Conservation (phyloP, 2,888 invertebrate species). For the Conomelus anceps region DNA sequence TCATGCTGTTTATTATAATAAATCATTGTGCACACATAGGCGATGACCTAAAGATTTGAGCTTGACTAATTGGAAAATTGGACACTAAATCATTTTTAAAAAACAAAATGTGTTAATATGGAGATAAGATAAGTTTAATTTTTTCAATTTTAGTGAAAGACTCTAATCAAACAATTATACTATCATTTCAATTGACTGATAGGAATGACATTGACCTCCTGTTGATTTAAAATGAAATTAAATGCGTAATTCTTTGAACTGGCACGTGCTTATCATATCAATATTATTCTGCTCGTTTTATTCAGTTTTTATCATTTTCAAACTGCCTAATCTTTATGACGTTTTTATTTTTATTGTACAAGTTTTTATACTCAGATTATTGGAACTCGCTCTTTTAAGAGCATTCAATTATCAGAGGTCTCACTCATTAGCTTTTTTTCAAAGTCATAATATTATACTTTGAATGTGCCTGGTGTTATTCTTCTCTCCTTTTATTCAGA, state of each 20-base stretch:
- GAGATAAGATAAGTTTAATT: background rate
- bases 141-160: background rate
- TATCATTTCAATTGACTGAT: background rate
- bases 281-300: background rate
- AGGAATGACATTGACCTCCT: background rate
- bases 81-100: background rate
- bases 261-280: background rate
- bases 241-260: background rate
- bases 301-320: background rate
- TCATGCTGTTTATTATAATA: too few relatives aligned
- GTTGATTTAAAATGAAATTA: background rate
- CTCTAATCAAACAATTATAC: background rate
- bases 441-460: background rate
- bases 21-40: background rate
- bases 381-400: background rate
- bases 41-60: background rate
- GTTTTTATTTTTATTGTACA: background rate
- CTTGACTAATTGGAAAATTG: background rate
- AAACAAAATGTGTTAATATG: background rate
- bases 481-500: too few relatives aligned
- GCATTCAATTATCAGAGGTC: background rate
- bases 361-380: background rate
- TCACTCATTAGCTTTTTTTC: background rate
- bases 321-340: too few relatives aligned
- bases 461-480: too few relatives aligned